phyloP scores from a whole-genome alignment of 2,797 vertebrate genomes.

The Macroramphosus scolopax region DNA sequence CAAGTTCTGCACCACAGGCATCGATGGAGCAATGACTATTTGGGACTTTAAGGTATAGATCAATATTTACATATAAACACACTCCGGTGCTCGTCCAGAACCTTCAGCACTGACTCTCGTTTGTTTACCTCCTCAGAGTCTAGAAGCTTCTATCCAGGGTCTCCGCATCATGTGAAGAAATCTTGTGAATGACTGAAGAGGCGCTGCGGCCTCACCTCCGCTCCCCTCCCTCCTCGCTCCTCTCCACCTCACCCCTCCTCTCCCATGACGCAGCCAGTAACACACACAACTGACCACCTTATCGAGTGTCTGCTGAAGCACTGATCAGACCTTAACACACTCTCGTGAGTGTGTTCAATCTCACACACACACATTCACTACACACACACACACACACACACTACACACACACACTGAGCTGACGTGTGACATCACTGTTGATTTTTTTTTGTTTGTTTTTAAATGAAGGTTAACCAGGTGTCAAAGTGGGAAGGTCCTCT shows the following conservation, averaged over 20 bases:
- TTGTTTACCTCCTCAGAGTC: slow-evolving; percentile 80
- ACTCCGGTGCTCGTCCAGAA: neutral
- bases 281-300: slow-evolving; percentile 60
- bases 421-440: slow-evolving; percentile 83
- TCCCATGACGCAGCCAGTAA: slow-evolving; percentile 61
- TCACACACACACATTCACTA: slow-evolving; percentile 46
- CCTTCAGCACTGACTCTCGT: slow-evolving; percentile 2
- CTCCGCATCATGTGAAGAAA: slow-evolving; percentile 94
- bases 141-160: slow-evolving; percentile 97
- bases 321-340: slow-evolving; percentile 66
- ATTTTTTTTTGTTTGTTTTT: slow-evolving; percentile 72
- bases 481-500: slow-evolving; percentile 63
- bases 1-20: slow-evolving; percentile 99
- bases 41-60: slow-evolving; percentile 95
- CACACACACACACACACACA: slow-evolving; percentile 36
- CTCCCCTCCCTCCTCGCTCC: neutral
- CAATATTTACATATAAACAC: neutral
- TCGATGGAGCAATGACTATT: slow-evolving; percentile 98
- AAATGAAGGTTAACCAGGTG: slow-evolving; percentile 70
- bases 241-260: slow-evolving; percentile 3
- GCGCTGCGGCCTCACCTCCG: slow-evolving; percentile 54
- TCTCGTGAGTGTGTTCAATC: slow-evolving; percentile 36
- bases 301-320: slow-evolving; percentile 71
- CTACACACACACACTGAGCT: slow-evolving; percentile 73
- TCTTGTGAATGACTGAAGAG: slow-evolving; percentile 77